Evolutionary conservation across 2,113 vertebrate genomes (phyloP).

Genomic region (Myrmecobius fasciatus): DNA sequence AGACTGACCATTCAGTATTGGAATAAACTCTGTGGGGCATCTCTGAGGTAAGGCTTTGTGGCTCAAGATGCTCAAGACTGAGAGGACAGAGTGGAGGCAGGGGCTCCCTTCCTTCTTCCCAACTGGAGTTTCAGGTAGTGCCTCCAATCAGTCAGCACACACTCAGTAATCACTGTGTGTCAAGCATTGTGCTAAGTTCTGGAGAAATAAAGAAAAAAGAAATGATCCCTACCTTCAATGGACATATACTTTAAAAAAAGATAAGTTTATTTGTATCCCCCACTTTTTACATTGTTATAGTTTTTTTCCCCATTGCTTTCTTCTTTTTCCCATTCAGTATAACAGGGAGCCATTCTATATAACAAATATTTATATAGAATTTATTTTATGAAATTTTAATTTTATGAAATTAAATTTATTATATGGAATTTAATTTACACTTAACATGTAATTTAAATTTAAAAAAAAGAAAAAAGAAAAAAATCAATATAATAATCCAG

Average conservation of each 20-base stretch:
- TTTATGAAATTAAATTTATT: no score
- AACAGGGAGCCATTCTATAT: neutral
- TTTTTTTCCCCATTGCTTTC: neutral
- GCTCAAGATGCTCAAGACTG: neutral
- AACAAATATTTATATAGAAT: neutral
- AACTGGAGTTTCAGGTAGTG: neutral
- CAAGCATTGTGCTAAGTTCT: neutral
- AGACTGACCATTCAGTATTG: neutral
- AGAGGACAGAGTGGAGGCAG: neutral
- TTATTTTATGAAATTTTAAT: no score
- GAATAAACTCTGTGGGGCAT: neutral
- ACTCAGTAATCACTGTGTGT: neutral
- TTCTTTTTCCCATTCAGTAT: neutral
- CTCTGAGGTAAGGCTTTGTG: neutral
- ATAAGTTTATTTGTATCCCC: neutral
- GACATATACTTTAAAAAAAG: neutral
- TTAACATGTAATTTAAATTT: neutral
- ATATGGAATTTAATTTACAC: no score
- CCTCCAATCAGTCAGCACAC: neutral
- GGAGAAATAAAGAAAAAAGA: neutral
- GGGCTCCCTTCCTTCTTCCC: neutral
- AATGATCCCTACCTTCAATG: neutral
- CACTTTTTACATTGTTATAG: neutral
- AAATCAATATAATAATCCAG: neutral
- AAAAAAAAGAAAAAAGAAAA: neutral